Evolutionary conservation across 2,797 vertebrate genomes (phyloP), one percentile per base, ranked within the genome.

Genomic region (Brachyalestes nurse): DNA sequence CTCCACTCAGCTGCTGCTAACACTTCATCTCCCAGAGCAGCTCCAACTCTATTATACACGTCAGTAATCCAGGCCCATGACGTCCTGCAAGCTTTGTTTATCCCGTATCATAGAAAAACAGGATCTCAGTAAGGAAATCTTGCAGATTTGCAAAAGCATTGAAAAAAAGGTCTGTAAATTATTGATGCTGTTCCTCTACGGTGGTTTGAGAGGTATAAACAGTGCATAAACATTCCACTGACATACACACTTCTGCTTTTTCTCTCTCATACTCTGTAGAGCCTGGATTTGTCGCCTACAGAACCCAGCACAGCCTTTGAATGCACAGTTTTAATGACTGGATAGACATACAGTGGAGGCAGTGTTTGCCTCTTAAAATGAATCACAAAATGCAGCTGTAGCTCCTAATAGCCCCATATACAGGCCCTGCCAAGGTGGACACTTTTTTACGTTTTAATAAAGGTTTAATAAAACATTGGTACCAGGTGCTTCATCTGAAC

Each of bases 311-410:
- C 23, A 53, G 69, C 25, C 17, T 53, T 70, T 28, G 6, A 51
- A 49, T 49, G 21, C 19, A 42, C 9, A 9, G 8, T 47, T 55
- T 51, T 72, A 73, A 28, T 23, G 19, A 47, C n/a, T 14, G 13
- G 14, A 40, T 40, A 58, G 19, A 14, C 58, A 51, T 9, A 42
- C 25, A 72, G 19, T 67, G 38, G 49, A 71, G 40, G 21, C n/a
- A 72, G 34, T 79, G 70, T 79, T n/a, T 65, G 34, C 60, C 65
- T 75, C 53, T 47, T 58, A 60, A 75, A 69, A 67, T 58, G 38
- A 57, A 74, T 23, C 40, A 51, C 13, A 67, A 72, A 67, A 13
- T 21, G 25, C 62, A 74, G 28, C 67, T 69, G 61, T 49, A 25
- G 28, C 34, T 23, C 13, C 12, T 42, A 12, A 40, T 65, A 65